Base-by-base conservation (phyloP, 2,797 vertebrate species). In the Peromyscus attwateri region DNA sequence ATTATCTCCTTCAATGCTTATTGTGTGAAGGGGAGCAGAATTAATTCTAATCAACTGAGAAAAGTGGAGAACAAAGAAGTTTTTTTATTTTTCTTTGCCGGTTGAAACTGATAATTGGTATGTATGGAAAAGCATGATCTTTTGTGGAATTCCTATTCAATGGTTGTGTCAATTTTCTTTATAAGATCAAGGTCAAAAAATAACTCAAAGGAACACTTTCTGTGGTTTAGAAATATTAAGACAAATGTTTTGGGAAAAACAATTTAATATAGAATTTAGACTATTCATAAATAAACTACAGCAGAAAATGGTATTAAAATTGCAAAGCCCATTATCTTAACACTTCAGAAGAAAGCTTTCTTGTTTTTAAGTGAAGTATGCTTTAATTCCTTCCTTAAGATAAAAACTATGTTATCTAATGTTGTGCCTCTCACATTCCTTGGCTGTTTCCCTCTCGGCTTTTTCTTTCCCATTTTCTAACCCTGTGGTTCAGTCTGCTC, bases 21-120 rank as follows among this genome's bases (percentile, higher is more conserved):
- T 88, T 77, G 55, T 92, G 73, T 85, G 68, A 95, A 96, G 17
- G 62, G n/a, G 31, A 97, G 19, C 60, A 97, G 40, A 91, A 77
- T 92, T 95, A 97, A 96, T 93, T 17, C 75, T 84, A 73, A 71
- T 87, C 85, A 97, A 83, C 46, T 93, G 92, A 92, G 70, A 94
- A 96, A 87, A 96, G 7, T 71, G 29, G 19, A 93, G 29, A 93
- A 57, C 68, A 75, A 73, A 89, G 75, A 49, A 66, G 12, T 46
- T 43, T 84, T 76, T 43, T 14, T n/a, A n/a, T 37, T 57, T 96
- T 87, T 57, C 8, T 79, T 87, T 89, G 43, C 66, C 70, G 19
- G 13, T 31, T 96, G 60, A 82, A 82, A 85, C 34, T 83, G 40
- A 68, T 57, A 17, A 93, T 43, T 62, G 83, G 25, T 40, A n/a